phyloP scores from a whole-genome alignment of 2,113 vertebrate species.

The Donacobius atricapilla region DNA sequence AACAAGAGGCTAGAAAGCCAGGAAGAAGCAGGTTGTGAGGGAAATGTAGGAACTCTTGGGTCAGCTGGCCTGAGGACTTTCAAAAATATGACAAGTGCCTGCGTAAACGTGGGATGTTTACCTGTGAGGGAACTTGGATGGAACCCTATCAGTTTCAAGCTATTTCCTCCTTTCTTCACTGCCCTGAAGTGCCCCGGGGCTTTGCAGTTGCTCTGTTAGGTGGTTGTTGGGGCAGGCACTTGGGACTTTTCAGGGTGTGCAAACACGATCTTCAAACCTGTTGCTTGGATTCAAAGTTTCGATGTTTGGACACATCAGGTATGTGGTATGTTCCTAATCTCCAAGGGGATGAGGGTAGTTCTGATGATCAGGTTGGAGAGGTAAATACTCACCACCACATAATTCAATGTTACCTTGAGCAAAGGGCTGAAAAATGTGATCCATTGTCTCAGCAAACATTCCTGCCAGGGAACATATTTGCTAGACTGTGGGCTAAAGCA shows the following conservation, averaged over 20 bases:
- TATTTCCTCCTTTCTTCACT: not conserved
- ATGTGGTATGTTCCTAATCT: conserved; percentile 43
- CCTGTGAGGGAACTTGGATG: not conserved
- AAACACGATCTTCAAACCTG: not conserved
- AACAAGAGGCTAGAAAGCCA: not conserved
- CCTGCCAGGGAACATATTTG: conserved; percentile 17
- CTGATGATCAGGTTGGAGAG: not conserved
- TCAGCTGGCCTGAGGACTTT: not conserved
- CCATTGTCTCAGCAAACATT: conserved; percentile 47
- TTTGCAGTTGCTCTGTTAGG: not conserved
- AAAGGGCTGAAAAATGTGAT: conserved; percentile 37
- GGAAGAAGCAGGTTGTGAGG: not conserved
- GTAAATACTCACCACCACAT: not conserved
- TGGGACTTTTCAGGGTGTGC: not conserved
- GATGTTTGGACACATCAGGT: not conserved
- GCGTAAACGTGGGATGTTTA: rapidly evolving
- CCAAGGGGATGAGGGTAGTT: not conserved
- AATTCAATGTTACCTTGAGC: conserved; percentile 17
- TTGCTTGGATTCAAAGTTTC: conserved; percentile 4
- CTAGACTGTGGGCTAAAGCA: not conserved
- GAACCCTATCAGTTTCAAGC: not conserved
- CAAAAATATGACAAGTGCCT: not conserved
- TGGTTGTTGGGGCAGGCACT: not conserved
- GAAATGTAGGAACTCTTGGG: not conserved
- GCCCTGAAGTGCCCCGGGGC: not conserved